Evolutionary conservation across 2,797 vertebrate genomes (phyloP), one percentile per base, ranked within the genome.

Genomic region (Spheniscus humboldti): DNA sequence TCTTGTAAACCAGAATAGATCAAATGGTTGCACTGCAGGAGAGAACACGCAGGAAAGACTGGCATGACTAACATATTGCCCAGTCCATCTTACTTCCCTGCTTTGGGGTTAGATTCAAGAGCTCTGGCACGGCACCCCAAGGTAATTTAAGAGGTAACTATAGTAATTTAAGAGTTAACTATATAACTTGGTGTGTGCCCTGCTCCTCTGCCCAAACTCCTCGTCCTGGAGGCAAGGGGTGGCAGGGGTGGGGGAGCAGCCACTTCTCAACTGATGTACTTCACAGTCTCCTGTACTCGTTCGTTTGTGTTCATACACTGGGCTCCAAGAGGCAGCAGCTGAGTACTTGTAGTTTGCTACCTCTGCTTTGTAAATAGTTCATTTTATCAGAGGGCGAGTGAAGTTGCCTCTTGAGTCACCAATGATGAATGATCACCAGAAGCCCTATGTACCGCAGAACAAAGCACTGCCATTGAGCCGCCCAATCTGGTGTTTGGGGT

Each of bases 381-480:
- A 20, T 45, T 85, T 85, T 22, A 89, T 50, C 31, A 85, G 28
- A n/a, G 11, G 6, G 12, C 25, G 39, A 73, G 9, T 4, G 11
- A 90, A 90, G 41, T 9, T 53, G 4, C 35, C 28, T 45, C 16
- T 66, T 45, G 6, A 76, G 23, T 59, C 39, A 31, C 39, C n/a
- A 33, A 2, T 55, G n/a, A 33, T 0, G 1, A 88, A 23, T 0
- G 0, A 35, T 28, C 19, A 57, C 10, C 83, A 81, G 67, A 50
- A 82, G 20, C 11, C 9, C 28, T 14, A 1, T 3, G 12, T 47
- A 63, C 33, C 0, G 0, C 48, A 87, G 59, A 91, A 55, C 0
- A 5, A 81, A 59, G 10, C 0, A 0, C 30, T 82, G 30, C 39
- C 35, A 27, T 59, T 85, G 60, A 76, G 57, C 47, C 79, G 63